A percentile compares a stretch with the other conserved stretches of the same genome.
Evolutionary conservation across 2,797 vertebrate genomes (phyloP).

Genomic region (Neomorphus geoffroyi): DNA sequence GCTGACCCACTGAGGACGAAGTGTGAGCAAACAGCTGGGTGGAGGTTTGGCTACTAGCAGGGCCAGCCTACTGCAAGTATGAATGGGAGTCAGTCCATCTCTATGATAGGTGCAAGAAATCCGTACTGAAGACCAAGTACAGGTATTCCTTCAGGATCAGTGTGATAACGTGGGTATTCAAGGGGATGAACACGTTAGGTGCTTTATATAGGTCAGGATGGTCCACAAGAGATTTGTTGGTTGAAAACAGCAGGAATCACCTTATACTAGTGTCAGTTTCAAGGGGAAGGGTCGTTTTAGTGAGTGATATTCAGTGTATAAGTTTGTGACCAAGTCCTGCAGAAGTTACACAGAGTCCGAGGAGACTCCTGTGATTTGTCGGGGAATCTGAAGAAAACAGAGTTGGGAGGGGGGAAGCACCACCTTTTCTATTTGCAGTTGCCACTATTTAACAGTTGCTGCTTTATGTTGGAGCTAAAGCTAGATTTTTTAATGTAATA

Average conservation of each 20-base stretch:
- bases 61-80: not conserved
- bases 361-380: not conserved
- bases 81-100: not conserved
- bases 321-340: not conserved
- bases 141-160: not conserved
- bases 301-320: not conserved
- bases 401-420: fast-evolving
- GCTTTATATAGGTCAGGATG: not conserved
- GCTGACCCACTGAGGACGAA: fast-evolving
- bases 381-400: not conserved
- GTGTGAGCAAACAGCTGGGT: not conserved
- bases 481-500: not conserved
- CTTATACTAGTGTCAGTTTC: not conserved
- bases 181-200: not conserved
- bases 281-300: not conserved
- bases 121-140: not conserved
- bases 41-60: not conserved
- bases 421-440: not conserved
- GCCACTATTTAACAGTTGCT: not conserved
- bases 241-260: not conserved
- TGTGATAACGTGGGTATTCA: not conserved
- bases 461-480: not conserved
- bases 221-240: not conserved
- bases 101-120: not conserved
- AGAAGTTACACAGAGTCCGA: not conserved